A percentile compares a stretch with the other conserved stretches of the same genome.
These are phyloP conservation scores for Phasia obesa DNA, from an alignment of 2,888 invertebrate species.

Conservation along the genomic window DNA sequence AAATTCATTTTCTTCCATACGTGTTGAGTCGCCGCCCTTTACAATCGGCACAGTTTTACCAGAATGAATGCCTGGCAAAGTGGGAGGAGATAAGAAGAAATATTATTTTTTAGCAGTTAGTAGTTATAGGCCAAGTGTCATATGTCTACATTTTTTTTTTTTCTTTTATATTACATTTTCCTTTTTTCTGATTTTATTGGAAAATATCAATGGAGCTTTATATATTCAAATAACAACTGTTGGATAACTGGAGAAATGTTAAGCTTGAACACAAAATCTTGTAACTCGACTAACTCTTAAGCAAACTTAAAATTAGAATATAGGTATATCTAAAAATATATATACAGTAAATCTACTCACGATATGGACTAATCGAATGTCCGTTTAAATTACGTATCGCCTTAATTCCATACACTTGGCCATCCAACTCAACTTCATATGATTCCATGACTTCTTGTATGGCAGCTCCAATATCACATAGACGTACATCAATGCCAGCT, in stretches of 20 bases:
- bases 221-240: too few relatives aligned
- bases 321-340: neutral
- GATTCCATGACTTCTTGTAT: constrained; percentile 99
- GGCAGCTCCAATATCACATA: constrained; percentile 98
- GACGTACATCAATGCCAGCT: constrained; percentile 97
- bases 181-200: too few relatives aligned
- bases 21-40: constrained; percentile 97
- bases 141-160: too few relatives aligned
- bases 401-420: constrained; percentile 97
- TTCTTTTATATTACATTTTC: too few relatives aligned
- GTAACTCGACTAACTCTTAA: too few relatives aligned
- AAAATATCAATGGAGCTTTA: too few relatives aligned
- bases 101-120: too few relatives aligned
- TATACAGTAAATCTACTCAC: constrained; percentile 83
- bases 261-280: too few relatives aligned
- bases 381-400: constrained; percentile 99
- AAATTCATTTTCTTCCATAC: constrained; percentile 99
- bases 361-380: constrained; percentile 99
- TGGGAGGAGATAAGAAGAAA: neutral
- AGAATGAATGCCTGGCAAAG: constrained; percentile 81
- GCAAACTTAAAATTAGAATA: too few relatives aligned
- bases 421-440: constrained; percentile 98
- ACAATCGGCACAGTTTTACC: constrained; percentile 99
- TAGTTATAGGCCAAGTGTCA: too few relatives aligned
- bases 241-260: too few relatives aligned